phyloP scores from a whole-genome alignment of 1,140 invertebrate species.

The Oreohelix idahoensis region DNA sequence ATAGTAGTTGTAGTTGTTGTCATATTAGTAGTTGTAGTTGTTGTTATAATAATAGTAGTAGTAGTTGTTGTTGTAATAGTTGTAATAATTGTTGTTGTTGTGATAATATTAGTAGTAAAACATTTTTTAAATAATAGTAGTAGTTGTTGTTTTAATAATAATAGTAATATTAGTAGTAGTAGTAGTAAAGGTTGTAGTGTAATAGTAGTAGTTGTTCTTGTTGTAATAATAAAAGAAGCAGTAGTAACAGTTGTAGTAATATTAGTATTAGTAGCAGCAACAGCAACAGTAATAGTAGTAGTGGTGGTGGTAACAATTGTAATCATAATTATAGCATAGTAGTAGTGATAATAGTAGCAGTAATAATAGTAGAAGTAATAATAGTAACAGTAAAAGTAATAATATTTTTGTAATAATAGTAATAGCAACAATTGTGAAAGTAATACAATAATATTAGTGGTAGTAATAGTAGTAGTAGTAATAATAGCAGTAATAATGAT shows the following conservation, averaged over 20 bases:
- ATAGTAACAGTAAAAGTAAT: too few relatives aligned
- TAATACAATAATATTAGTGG: too few relatives aligned
- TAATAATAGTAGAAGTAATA: too few relatives aligned
- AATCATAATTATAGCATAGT: too few relatives aligned
- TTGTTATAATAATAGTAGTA: neutral
- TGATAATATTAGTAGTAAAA: neutral
- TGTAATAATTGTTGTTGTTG: neutral
- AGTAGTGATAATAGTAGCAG: too few relatives aligned
- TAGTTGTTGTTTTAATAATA: neutral
- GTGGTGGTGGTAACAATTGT: too few relatives aligned
- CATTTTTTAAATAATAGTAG: neutral
- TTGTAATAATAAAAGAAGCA: slow-evolving; percentile 8
- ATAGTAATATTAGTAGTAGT: slow-evolving; percentile 20
- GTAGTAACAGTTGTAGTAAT: slow-evolving; percentile 11
- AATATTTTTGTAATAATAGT: too few relatives aligned
- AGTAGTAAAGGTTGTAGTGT: slow-evolving; percentile 18
- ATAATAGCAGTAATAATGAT: too few relatives aligned
- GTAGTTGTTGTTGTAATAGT: neutral
- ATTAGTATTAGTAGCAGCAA: too few relatives aligned
- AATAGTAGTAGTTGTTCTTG: neutral
- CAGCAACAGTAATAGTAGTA: too few relatives aligned
- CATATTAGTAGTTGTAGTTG: neutral
- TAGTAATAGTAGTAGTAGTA: too few relatives aligned
- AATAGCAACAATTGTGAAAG: too few relatives aligned
- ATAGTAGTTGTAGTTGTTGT: neutral